Evolutionary conservation across 2,888 invertebrate species (phyloP).

Genomic region (Drosophila demipolita): DNA sequence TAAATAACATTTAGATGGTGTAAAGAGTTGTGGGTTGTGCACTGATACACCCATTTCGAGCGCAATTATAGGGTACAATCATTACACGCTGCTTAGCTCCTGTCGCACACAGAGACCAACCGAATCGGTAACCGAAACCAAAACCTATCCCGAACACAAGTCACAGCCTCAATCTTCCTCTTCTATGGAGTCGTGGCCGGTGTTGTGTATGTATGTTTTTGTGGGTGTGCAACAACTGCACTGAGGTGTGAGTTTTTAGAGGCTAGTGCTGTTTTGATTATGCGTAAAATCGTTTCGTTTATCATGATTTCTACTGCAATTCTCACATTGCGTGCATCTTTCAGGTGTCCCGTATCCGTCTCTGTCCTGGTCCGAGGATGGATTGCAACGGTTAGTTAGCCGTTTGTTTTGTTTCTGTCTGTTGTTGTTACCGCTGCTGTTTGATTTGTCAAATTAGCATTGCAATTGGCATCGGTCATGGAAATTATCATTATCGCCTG

Average conservation of each 20-base stretch:
- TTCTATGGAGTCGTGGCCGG: slow-evolving; percentile 10
- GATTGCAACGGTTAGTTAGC: slow-evolving; percentile 42
- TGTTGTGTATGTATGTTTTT: slow-evolving; percentile 14
- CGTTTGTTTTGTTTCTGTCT: slow-evolving; percentile 40
- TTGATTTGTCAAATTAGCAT: slow-evolving; percentile 56
- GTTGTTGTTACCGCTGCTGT: slow-evolving; percentile 42
- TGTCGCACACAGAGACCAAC: slow-evolving; percentile 53
- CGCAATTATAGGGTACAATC: slow-evolving; percentile 45
- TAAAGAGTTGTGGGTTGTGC: not conserved
- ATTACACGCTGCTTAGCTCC: slow-evolving; percentile 77
- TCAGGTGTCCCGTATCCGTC: slow-evolving; percentile 35
- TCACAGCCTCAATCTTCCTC: slow-evolving; percentile 21
- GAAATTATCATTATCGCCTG: slow-evolving; percentile 15
- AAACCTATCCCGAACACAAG: slow-evolving; percentile 42
- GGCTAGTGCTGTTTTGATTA: slow-evolving; percentile 76
- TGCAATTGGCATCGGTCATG: slow-evolving; percentile 58
- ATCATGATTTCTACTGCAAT: slow-evolving; percentile 72
- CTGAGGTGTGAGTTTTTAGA: slow-evolving; percentile 70
- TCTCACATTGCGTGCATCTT: slow-evolving; percentile 49
- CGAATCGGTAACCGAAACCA: slow-evolving; percentile 52
- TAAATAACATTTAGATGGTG: not conserved
- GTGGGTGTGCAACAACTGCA: slow-evolving; percentile 50
- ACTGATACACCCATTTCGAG: slow-evolving; percentile 6
- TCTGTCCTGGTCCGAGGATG: slow-evolving; percentile 2
- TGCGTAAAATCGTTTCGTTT: slow-evolving; percentile 77